These are phyloP conservation scores for Zygogramma bicolorata DNA, from an alignment of 2,888 invertebrate genomes.

Conservation along the genomic window DNA sequence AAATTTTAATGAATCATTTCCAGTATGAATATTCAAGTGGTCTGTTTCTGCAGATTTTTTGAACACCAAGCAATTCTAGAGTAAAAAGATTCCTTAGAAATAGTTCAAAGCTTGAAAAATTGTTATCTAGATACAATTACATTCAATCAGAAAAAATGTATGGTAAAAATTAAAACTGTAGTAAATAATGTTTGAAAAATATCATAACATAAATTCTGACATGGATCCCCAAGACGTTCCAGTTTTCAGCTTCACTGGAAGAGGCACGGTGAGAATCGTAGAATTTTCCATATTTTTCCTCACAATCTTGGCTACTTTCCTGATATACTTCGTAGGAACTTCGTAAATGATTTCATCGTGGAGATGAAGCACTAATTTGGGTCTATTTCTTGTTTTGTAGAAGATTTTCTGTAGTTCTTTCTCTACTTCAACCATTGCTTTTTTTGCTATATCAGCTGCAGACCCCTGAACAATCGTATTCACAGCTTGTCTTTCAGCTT, in stretches of 20 bases:
- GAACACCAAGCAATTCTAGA: too few species aligned
- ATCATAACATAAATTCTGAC: slow-evolving; percentile 59
- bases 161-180: too few species aligned
- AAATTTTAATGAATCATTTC: too few species aligned
- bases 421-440: slow-evolving; percentile 87
- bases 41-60: too few species aligned
- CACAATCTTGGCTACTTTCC: slow-evolving; percentile 73
- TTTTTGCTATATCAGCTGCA: slow-evolving; percentile 95
- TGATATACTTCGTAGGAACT: slow-evolving; percentile 73
- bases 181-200: slow-evolving; percentile 14
- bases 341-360: slow-evolving; percentile 98
- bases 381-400: slow-evolving; percentile 63
- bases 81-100: too few species aligned
- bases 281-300: slow-evolving; percentile 86
- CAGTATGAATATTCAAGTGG: too few species aligned
- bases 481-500: slow-evolving; percentile 95
- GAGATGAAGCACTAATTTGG: slow-evolving; percentile 86
- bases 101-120: too few species aligned
- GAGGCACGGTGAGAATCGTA: slow-evolving; percentile 78
- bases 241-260: slow-evolving; percentile 88
- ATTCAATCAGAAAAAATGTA: too few species aligned
- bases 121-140: too few species aligned
- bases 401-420: slow-evolving; percentile 68
- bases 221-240: slow-evolving; percentile 86
- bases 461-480: slow-evolving; percentile 97